Evolutionary conservation across 2,113 vertebrate genomes (phyloP).

Genomic region (Heterocephalus glaber): DNA sequence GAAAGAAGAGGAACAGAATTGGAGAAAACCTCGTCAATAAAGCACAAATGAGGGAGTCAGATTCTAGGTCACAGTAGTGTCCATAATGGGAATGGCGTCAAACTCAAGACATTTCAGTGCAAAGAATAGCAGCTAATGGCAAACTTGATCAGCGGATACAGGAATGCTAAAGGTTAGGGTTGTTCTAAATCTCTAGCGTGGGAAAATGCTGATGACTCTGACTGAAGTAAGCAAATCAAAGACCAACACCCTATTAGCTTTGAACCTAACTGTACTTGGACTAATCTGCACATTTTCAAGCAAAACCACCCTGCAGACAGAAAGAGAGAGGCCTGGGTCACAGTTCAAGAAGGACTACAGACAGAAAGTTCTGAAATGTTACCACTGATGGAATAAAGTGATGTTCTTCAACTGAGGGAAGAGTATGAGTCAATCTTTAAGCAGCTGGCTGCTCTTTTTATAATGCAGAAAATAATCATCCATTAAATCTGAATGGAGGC

Average conservation of each 20-base stretch:
- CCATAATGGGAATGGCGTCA: fast-evolving
- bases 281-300: neutral
- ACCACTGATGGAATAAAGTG: neutral
- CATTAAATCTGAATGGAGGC: neutral
- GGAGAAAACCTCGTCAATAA: neutral
- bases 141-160: neutral
- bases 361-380: neutral
- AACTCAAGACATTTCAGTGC: neutral
- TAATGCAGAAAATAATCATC: neutral
- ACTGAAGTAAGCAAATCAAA: neutral
- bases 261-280: neutral
- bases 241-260: neutral
- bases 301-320: neutral
- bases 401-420: neutral
- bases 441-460: neutral
- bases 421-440: neutral
- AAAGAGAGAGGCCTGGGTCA: neutral
- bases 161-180: neutral
- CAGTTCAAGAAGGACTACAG: neutral
- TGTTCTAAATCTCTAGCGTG: neutral
- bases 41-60: neutral
- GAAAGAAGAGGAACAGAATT: neutral
- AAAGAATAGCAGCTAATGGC: neutral
- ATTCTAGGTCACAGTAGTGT: neutral
- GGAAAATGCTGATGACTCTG: neutral